A percentile compares a stretch with the other conserved stretches of the same genome.
Evolutionary conservation across 2,113 vertebrate species (phyloP).

Genomic region (Tor tambroides): DNA sequence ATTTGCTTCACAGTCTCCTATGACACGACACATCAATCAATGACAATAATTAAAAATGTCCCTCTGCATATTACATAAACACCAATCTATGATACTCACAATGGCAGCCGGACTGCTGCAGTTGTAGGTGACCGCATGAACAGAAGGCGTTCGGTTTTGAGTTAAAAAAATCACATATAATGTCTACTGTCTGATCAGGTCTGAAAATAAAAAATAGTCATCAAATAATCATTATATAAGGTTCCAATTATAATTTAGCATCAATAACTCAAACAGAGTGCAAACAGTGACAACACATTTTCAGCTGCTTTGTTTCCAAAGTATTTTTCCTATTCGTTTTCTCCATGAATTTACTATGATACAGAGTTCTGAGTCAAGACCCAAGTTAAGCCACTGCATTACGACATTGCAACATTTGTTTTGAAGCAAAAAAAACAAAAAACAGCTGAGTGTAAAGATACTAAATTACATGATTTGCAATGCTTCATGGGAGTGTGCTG

Average conservation of each 20-base stretch:
- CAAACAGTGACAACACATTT: background rate
- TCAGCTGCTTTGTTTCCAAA: background rate
- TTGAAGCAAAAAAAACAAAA: background rate
- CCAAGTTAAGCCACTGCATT: background rate
- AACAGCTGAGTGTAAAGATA: background rate
- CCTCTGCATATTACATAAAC: background rate
- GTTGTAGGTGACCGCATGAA: constrained; percentile 74
- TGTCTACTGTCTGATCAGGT: constrained; percentile 77
- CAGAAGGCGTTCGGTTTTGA: constrained; percentile 66
- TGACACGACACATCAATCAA: constrained; percentile 31
- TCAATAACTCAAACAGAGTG: background rate
- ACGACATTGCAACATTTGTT: background rate
- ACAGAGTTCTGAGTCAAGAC: background rate
- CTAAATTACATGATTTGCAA: background rate
- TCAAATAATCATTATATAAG: background rate
- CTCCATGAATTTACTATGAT: background rate
- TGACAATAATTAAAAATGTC: background rate
- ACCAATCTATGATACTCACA: constrained; percentile 67
- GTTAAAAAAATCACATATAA: constrained; percentile 74
- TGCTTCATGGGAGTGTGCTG: background rate
- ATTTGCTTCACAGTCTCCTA: constrained; percentile 75
- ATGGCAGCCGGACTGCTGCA: constrained; percentile 68
- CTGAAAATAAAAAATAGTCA: constrained; percentile 62
- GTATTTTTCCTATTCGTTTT: background rate
- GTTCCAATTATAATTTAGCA: background rate